Conservation (phyloP, 2,113 vertebrate genomes). For the Vulpes vulpes region DNA sequence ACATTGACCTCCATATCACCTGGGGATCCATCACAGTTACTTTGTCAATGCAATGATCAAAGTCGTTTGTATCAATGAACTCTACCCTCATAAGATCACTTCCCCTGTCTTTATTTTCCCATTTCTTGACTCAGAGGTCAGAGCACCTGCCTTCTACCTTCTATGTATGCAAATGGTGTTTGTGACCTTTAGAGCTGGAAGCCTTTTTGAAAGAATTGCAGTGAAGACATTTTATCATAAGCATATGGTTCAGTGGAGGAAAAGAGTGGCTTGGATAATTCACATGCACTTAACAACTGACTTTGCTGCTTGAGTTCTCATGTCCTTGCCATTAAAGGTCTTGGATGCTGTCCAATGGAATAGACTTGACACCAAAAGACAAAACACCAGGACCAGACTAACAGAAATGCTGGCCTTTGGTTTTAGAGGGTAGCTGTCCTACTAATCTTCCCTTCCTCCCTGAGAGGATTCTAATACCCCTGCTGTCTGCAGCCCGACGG, state of each 20-base stretch:
- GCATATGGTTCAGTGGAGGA: neutral
- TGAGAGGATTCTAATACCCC: neutral
- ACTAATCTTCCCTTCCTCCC: neutral
- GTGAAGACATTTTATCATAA: neutral
- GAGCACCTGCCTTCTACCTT: neutral
- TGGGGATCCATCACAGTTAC: neutral
- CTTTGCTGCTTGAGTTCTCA: neutral
- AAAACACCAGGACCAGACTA: neutral
- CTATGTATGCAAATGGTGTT: neutral
- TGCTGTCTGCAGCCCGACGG: neutral
- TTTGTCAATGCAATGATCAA: neutral
- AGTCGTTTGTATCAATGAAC: too few relatives aligned
- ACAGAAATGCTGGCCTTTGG: neutral
- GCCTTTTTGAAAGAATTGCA: neutral
- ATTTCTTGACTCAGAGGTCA: neutral
- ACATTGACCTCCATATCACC: accelerated
- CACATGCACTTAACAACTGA: neutral
- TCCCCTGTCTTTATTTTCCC: neutral
- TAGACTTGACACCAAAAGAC: neutral
- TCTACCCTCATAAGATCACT: neutral
- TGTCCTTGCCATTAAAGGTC: neutral
- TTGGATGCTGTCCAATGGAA: neutral
- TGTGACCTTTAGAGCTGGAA: neutral
- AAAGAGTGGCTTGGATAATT: neutral
- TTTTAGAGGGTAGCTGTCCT: neutral